These are phyloP conservation scores for Pangasianodon gigas DNA, from an alignment of 2,113 vertebrate species.

Conservation along the genomic window DNA sequence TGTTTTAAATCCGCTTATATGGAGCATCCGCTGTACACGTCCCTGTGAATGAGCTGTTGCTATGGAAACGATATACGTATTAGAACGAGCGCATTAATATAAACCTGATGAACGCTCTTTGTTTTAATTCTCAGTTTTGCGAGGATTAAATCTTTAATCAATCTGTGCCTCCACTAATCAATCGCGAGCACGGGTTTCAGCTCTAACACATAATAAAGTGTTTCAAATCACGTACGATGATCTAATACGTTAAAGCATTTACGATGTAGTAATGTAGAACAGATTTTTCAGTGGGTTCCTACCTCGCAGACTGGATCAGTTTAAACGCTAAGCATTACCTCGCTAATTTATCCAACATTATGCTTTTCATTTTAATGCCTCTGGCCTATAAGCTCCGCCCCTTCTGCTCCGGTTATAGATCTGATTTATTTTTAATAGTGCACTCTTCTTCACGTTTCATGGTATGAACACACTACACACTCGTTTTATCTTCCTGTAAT, in stretches of 20 bases:
- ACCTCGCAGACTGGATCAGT: not conserved
- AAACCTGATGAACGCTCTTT: too few relatives aligned
- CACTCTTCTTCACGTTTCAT: not conserved
- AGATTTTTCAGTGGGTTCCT: not conserved
- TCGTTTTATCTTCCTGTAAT: not conserved
- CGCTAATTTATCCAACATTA: not conserved
- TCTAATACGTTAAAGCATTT: not conserved
- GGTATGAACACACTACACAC: not conserved
- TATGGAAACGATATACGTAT: not conserved
- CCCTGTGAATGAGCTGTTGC: not conserved
- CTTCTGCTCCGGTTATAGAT: not conserved
- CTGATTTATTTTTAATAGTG: not conserved
- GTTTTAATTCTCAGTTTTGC: too few relatives aligned
- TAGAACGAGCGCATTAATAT: not conserved
- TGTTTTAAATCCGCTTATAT: not conserved
- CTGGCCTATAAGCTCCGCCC: not conserved
- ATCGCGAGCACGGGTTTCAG: not conserved
- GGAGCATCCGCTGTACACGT: too few relatives aligned
- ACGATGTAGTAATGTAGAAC: not conserved
- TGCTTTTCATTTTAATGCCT: not conserved
- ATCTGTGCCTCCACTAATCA: not conserved
- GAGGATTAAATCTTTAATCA: too few relatives aligned
- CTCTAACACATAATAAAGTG: not conserved
- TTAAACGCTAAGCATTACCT: not conserved
- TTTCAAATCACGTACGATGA: not conserved